Conservation (phyloP, 1,140 invertebrate genomes). For the Bombyx mandarina region DNA sequence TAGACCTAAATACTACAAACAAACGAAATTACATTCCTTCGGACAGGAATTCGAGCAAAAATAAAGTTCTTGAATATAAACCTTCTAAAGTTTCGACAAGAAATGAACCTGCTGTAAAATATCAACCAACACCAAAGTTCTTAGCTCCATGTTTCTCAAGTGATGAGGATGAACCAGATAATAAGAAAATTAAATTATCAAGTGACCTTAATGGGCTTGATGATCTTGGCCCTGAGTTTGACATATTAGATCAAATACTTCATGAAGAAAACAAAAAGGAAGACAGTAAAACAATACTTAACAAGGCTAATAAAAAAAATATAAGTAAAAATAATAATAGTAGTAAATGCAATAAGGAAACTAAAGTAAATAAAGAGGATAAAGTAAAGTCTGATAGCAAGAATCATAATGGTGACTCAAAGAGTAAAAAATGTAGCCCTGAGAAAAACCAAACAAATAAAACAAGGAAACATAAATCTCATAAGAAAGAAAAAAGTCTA, state of each 20-base stretch:
- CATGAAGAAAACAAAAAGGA: slow-evolving; percentile 56
- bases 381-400: neutral
- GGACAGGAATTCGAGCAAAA: slow-evolving; percentile 48
- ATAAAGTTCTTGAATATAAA: slow-evolving; percentile 61
- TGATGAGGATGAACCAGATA: slow-evolving; percentile 62
- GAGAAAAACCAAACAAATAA: neutral
- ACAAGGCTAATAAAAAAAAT: slow-evolving; percentile 2
- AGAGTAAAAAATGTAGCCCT: neutral
- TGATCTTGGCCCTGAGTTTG: slow-evolving; percentile 64
- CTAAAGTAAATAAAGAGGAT: neutral
- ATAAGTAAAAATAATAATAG: slow-evolving; percentile 5
- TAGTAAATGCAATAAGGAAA: slow-evolving; percentile 6
- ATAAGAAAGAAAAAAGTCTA: neutral
- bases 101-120: slow-evolving; percentile 37
- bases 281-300: slow-evolving; percentile 20
- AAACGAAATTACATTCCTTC: slow-evolving; percentile 59
- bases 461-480: neutral
- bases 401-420: neutral
- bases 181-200: slow-evolving; percentile 56
- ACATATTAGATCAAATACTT: slow-evolving; percentile 66
- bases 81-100: slow-evolving; percentile 40
- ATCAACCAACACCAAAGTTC: slow-evolving; percentile 56
- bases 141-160: slow-evolving; percentile 65
- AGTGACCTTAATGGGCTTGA: slow-evolving; percentile 60
- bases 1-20: slow-evolving; percentile 19